Evolutionary conservation across 2,888 invertebrate genomes (phyloP).

Genomic region (Drosophila algonquin): DNA sequence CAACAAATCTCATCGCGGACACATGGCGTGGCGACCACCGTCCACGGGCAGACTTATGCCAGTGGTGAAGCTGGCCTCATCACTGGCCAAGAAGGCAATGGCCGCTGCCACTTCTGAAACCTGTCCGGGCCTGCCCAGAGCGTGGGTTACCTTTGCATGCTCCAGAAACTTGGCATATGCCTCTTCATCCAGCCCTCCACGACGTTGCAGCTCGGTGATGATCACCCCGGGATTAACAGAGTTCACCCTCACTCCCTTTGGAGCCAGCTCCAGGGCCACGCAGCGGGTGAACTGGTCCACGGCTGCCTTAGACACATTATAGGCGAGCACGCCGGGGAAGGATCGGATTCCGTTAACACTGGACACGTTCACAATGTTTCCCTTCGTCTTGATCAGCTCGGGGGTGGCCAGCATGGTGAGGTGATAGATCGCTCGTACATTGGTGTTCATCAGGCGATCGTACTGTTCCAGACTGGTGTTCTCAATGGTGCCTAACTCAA

Average conservation of each 20-base stretch:
- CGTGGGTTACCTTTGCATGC: constrained; percentile 93
- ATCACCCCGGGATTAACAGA: constrained; percentile 96
- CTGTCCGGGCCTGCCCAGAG: constrained; percentile 93
- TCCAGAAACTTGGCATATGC: constrained; percentile 93
- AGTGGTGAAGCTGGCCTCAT: constrained; percentile 94
- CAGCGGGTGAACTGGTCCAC: constrained; percentile 97
- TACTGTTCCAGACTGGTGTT: constrained; percentile 93
- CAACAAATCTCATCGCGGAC: constrained; percentile 87
- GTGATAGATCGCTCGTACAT: constrained; percentile 92
- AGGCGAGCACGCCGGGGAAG: constrained; percentile 94
- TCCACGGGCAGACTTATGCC: constrained; percentile 95
- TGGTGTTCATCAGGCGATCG: constrained; percentile 94
- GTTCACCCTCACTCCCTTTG: constrained; percentile 93
- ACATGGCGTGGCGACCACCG: constrained; percentile 97
- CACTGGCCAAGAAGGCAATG: constrained; percentile 96
- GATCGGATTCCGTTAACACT: constrained; percentile 95
- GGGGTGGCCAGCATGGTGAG: constrained; percentile 94
- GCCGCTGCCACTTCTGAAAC: constrained; percentile 94
- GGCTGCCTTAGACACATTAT: constrained; percentile 96
- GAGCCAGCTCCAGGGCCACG: constrained; percentile 93
- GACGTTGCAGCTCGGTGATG: constrained; percentile 93
- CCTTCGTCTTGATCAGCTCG: constrained; percentile 91
- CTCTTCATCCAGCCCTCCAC: constrained; percentile 92
- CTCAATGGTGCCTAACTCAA: constrained; percentile 93
- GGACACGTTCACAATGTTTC: constrained; percentile 96